Conservation (phyloP, 2,797 vertebrate species). For the Salarias fasciatus region DNA sequence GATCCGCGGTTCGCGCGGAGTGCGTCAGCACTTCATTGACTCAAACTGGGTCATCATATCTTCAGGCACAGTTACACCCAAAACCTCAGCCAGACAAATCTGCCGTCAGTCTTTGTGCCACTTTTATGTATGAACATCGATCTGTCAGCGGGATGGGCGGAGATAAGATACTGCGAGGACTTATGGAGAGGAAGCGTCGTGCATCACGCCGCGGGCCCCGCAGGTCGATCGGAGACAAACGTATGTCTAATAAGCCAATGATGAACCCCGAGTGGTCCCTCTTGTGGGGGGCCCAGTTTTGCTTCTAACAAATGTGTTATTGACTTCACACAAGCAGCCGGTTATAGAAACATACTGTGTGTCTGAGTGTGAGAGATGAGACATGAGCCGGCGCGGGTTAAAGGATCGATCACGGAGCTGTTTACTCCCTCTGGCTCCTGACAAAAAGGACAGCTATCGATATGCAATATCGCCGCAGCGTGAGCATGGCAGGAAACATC, state of each 20-base stretch:
- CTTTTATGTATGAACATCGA: slow-evolving; percentile 60
- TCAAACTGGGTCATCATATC: slow-evolving; percentile 74
- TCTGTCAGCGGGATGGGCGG: slow-evolving; percentile 45
- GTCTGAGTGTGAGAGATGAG: slow-evolving; percentile 42
- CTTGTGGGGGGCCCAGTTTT: slow-evolving; percentile 49
- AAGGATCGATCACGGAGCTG: slow-evolving; percentile 58
- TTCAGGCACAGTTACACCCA: slow-evolving; percentile 67
- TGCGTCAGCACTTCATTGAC: slow-evolving; percentile 60
- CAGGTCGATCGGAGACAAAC: slow-evolving; percentile 75
- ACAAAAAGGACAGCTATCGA: slow-evolving; percentile 47
- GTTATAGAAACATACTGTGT: slow-evolving; percentile 52
- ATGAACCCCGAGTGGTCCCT: slow-evolving; percentile 70
- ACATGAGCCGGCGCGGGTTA: slow-evolving; percentile 39
- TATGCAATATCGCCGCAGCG: slow-evolving; percentile 46
- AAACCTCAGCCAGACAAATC: slow-evolving; percentile 69
- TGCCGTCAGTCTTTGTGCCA: slow-evolving; percentile 53
- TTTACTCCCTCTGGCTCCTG: slow-evolving; percentile 43
- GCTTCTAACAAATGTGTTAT: slow-evolving; percentile 74
- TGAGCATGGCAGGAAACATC: slow-evolving; percentile 42
- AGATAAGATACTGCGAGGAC: slow-evolving; percentile 19
- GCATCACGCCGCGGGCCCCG: slow-evolving; percentile 41
- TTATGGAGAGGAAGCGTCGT: slow-evolving; percentile 16
- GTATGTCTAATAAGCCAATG: slow-evolving; percentile 75
- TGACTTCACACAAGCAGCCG: slow-evolving; percentile 66
- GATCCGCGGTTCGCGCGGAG: slow-evolving; percentile 56